A percentile compares a stretch with the other conserved stretches of the same genome.
phyloP scores from a whole-genome alignment of 1,140 invertebrate genomes.

The Scaptomyza hsui region DNA sequence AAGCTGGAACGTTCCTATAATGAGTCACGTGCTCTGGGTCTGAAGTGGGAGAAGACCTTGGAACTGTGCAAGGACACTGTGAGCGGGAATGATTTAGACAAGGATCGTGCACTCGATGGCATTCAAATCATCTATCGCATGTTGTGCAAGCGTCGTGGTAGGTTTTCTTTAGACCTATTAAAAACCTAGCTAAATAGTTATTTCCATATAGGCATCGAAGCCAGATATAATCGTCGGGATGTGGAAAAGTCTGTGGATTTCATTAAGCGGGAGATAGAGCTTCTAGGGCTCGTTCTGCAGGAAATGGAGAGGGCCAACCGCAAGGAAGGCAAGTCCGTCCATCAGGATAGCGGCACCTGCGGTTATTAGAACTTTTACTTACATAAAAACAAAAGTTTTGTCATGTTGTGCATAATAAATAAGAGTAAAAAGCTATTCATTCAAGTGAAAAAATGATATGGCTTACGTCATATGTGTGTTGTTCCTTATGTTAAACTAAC shows the following conservation, averaged over 20 bases:
- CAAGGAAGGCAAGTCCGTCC: conserved; percentile 17
- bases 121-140: conserved; percentile 57
- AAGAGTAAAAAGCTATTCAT: not conserved
- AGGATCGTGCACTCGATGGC: conserved; percentile 63
- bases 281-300: conserved; percentile 28
- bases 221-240: conserved; percentile 31
- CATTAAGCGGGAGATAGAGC: conserved; percentile 43
- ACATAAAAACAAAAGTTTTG: not conserved
- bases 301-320: conserved; percentile 35
- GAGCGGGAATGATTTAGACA: conserved; percentile 46
- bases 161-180: conserved; percentile 1
- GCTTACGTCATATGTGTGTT: not conserved
- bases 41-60: conserved; percentile 73
- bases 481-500: conserved; percentile 18
- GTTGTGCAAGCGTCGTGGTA: conserved; percentile 64
- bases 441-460: not conserved
- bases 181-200: not conserved
- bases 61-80: conserved; percentile 62
- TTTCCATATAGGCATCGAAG: conserved; percentile 32
- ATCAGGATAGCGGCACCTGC: conserved; percentile 9
- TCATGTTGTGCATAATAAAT: not conserved
- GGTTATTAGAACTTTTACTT: not conserved
- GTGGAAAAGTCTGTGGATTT: conserved; percentile 48
- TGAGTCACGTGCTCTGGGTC: conserved; percentile 45
- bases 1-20: conserved; percentile 69